phyloP scores from a whole-genome alignment of 2,888 invertebrate genomes.

The Epinotia ramella region DNA sequence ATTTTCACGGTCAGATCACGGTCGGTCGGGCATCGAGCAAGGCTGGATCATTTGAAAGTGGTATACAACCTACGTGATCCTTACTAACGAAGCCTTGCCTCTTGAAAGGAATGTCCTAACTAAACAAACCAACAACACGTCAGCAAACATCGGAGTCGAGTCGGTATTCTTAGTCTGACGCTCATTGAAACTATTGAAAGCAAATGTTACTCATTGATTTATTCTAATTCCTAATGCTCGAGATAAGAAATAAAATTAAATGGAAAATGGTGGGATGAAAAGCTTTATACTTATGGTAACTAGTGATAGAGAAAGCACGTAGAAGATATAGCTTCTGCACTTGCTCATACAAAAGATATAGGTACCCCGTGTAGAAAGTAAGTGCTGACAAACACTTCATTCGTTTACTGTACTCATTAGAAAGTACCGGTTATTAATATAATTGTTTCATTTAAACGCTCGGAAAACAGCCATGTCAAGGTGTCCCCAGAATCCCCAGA shows the following conservation, averaged over 20 bases:
- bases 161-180: slow-evolving; percentile 32
- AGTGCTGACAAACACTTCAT: slow-evolving; percentile 27
- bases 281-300: not conserved
- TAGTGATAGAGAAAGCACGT: slow-evolving; percentile 35
- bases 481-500: slow-evolving; percentile 12
- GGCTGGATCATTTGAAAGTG: slow-evolving; percentile 41
- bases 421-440: slow-evolving; percentile 35
- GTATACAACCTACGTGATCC: slow-evolving; percentile 42
- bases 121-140: slow-evolving; percentile 37
- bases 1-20: slow-evolving; percentile 48
- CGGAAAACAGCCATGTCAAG: slow-evolving; percentile 31
- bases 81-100: slow-evolving; percentile 14
- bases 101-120: slow-evolving; percentile 37
- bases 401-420: slow-evolving; percentile 27
- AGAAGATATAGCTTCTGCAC: slow-evolving; percentile 28
- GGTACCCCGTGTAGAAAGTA: slow-evolving; percentile 33
- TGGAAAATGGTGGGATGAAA: slow-evolving; percentile 12
- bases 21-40: slow-evolving; percentile 46
- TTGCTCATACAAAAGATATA: slow-evolving; percentile 23
- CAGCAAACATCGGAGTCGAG: slow-evolving; percentile 20
- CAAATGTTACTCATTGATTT: slow-evolving; percentile 26
- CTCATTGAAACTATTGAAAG: slow-evolving; percentile 7
- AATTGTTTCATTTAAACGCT: slow-evolving; percentile 20
- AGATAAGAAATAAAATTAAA: slow-evolving; percentile 12
- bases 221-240: slow-evolving; percentile 13